Evolutionary conservation across 2,113 vertebrate species (phyloP).

Genomic region (Connochaetes taurinus): DNA sequence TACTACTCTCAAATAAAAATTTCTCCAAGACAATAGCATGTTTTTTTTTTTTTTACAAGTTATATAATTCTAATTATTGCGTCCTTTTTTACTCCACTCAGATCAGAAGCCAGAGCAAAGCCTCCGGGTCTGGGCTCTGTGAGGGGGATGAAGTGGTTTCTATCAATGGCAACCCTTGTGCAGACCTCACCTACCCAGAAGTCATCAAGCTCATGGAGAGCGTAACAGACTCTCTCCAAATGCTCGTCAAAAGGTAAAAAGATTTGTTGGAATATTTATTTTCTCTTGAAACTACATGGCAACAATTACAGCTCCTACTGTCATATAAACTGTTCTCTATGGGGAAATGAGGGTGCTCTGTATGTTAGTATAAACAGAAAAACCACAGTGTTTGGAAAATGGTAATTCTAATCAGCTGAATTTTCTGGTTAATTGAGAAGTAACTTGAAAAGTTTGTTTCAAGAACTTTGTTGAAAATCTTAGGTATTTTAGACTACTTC

Average conservation of each 20-base stretch:
- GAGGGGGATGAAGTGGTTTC: slow-evolving; percentile 93
- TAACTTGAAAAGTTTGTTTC: not conserved
- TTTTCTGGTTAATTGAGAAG: not conserved
- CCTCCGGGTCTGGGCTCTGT: slow-evolving; percentile 86
- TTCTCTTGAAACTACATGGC: not conserved
- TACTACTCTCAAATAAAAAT: not conserved
- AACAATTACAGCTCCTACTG: fast-evolving
- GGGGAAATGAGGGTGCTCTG: not conserved
- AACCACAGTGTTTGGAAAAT: not conserved
- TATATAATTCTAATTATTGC: not conserved
- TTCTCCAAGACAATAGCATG: not conserved
- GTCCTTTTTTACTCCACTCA: slow-evolving; percentile 45
- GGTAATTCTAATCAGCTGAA: not conserved
- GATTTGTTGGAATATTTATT: not conserved
- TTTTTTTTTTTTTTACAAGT: not conserved
- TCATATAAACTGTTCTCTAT: not conserved
- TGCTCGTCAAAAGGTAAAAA: slow-evolving; percentile 93
- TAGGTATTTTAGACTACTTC: not conserved
- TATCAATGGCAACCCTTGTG: slow-evolving; percentile 90
- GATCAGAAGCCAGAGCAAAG: slow-evolving; percentile 85
- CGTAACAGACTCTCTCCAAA: slow-evolving; percentile 86
- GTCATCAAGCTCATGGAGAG: slow-evolving; percentile 86
- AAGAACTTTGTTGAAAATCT: not conserved
- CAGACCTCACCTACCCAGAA: slow-evolving; percentile 86
- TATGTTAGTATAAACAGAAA: not conserved